Evolutionary conservation across 2,797 vertebrate species (phyloP), one percentile per base, ranked within the genome.

Genomic region (Spheniscus humboldti): DNA sequence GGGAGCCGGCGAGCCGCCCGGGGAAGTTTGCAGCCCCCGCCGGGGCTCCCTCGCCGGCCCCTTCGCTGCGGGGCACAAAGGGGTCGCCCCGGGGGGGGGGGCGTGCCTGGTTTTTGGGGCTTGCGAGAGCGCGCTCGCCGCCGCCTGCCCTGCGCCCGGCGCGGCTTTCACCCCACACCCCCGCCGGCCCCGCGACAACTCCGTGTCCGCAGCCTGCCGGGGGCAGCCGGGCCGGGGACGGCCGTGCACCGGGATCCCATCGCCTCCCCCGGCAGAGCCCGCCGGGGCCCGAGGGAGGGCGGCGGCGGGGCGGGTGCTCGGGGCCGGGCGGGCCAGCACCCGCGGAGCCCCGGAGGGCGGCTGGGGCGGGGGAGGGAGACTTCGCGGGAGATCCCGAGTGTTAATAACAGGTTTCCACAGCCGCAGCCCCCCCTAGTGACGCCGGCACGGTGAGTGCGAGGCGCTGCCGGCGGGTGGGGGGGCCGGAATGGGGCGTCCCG

Each of bases 381-480:
- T 97, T 96, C 68, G 78, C 59, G 22, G 68, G 77, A 78, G n/a
- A 71, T 31, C 35, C 45, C 60, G 68, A 39, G 47, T 2, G 2
- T 66, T 16, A 24, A 4, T 3, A 63, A 94, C 89, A 52, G 84
- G 95, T 98, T 95, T 94, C 90, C 78, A 66, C 85, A 90, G 97
- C 96, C 66, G 87, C 84, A 97, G 97, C 97, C 91, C 92, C 96
- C 96, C 92, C 97, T 97, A 95, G 97, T 93, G 97, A 96, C 97
- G 97, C 5, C 5, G 92, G 69, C 52, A 5, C 41, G 13, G 59
- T 0, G 86, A 31, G 39, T 2, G 86, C 28, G 37, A 25, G 73
- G 63, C 19, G 30, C 74, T 35, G 73, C 69, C 55, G 35, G 39
- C 27, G 41, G 24, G 33, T n/a, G 62, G 39, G 31, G n/a, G n/a